phyloP scores from a whole-genome alignment of 2,888 invertebrate species.

The Galeopsomyia nigrocyanea region DNA sequence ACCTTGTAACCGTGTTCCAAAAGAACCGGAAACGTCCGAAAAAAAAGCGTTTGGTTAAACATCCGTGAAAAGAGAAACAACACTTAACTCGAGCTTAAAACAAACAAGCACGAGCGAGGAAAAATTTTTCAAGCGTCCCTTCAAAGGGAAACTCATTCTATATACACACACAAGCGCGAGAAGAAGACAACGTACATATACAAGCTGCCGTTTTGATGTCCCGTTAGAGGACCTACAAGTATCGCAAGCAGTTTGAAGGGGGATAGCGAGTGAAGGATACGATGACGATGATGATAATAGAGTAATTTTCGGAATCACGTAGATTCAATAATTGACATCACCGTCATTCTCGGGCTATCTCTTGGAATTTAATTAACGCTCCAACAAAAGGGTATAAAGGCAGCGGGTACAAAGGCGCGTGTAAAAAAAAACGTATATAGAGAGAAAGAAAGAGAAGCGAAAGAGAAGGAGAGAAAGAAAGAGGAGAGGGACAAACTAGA shows the following conservation, averaged over 20 bases:
- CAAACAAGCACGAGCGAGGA: too few species aligned
- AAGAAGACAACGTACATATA: too few species aligned
- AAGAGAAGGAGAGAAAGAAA: conserved; percentile 11
- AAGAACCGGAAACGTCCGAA: too few species aligned
- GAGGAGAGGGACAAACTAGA: conserved; percentile 2
- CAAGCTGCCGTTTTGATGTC: conserved; percentile 52
- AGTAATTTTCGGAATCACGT: too few species aligned
- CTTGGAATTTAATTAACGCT: too few species aligned
- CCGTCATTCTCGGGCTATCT: too few species aligned
- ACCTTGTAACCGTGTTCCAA: too few species aligned
- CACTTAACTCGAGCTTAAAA: too few species aligned
- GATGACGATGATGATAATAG: too few species aligned
- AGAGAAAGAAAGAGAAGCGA: conserved; percentile 5
- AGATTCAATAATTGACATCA: too few species aligned
- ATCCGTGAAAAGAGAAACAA: too few species aligned
- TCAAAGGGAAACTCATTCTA: background rate
- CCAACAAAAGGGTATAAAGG: background rate
- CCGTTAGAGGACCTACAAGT: conserved; percentile 68
- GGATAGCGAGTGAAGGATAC: background rate
- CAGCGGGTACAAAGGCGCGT: background rate
- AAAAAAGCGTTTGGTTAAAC: too few species aligned
- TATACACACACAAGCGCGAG: conserved; percentile 54
- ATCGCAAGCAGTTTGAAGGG: background rate
- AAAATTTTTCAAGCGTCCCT: background rate
- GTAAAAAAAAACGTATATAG: background rate